Evolutionary conservation across 2,797 vertebrate species (phyloP).

Genomic region (Pteronotus mesoamericanus): DNA sequence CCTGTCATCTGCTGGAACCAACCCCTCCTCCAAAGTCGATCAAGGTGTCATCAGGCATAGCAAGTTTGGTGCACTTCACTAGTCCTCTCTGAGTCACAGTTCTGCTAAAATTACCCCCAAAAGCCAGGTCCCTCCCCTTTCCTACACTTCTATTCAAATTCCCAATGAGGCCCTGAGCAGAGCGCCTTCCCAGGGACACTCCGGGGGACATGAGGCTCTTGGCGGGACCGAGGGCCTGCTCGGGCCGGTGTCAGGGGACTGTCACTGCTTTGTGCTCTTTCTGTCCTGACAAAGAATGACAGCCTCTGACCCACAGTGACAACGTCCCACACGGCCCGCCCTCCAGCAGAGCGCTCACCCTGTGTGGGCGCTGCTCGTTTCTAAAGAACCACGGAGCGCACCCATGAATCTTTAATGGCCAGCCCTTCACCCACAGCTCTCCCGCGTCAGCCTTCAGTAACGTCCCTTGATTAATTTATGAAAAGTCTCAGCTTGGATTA

Average conservation of each 20-base stretch:
- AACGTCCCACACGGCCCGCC: rapidly evolving
- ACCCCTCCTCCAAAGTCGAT: not conserved
- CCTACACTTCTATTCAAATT: not conserved
- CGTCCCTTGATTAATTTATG: not conserved
- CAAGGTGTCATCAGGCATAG: not conserved
- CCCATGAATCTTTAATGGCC: not conserved
- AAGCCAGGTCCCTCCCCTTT: not conserved
- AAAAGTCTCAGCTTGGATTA: not conserved
- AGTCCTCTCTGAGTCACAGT: not conserved
- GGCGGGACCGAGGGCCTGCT: not conserved
- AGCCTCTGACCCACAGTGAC: not conserved
- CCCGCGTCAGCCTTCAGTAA: not conserved
- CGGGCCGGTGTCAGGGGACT: too few relatives aligned
- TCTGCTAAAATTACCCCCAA: not conserved
- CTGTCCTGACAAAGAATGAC: not conserved
- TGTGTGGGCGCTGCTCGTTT: rapidly evolving
- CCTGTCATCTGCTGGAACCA: not conserved
- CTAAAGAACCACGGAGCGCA: rapidly evolving
- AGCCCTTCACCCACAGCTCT: not conserved
- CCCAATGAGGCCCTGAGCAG: not conserved
- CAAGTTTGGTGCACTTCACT: not conserved
- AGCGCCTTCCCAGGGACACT: not conserved
- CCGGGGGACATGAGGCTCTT: not conserved
- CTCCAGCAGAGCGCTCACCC: not conserved
- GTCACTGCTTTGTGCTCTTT: not conserved